These are phyloP conservation scores for Arbacia lixula DNA, from an alignment of 53 echinoderm and acorn worm species.

Conservation along the genomic window DNA sequence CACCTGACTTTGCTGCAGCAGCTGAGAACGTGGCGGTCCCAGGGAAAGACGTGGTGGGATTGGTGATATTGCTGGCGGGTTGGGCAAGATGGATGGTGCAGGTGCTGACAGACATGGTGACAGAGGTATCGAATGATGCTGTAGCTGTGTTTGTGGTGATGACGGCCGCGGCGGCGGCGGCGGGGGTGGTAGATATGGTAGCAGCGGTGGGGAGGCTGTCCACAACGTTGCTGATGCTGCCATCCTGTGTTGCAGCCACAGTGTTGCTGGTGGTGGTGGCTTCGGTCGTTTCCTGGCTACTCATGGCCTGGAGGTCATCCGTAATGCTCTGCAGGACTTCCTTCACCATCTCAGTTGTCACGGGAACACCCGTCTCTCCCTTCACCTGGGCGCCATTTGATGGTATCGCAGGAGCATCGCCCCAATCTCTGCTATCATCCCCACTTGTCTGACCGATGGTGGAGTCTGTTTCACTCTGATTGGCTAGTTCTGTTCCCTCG, in stretches of 20 bases:
- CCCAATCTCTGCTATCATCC: no score
- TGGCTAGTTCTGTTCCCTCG: no score
- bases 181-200: conserved; percentile 27
- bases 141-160: not conserved
- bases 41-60: not conserved
- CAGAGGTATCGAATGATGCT: not conserved
- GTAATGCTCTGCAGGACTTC: conserved; percentile 64
- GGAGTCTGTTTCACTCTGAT: no score
- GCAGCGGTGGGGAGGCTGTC: conserved; percentile 38
- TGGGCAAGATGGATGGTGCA: conserved; percentile 23
- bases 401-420: no score
- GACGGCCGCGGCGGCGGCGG: not conserved
- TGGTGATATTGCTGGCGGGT: not conserved
- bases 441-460: no score
- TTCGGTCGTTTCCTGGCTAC: not conserved
- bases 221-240: no score
- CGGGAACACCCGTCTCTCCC: no score
- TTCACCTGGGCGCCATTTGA: no score
- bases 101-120: conserved; percentile 32
- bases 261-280: not conserved
- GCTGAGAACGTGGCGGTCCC: no score
- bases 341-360: conserved; percentile 67
- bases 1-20: no score
- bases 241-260: conserved; percentile 56
- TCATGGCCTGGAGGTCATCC: conserved; percentile 42